Evolutionary conservation across 2,113 vertebrate species (phyloP).

Genomic region (Pteronura brasiliensis): DNA sequence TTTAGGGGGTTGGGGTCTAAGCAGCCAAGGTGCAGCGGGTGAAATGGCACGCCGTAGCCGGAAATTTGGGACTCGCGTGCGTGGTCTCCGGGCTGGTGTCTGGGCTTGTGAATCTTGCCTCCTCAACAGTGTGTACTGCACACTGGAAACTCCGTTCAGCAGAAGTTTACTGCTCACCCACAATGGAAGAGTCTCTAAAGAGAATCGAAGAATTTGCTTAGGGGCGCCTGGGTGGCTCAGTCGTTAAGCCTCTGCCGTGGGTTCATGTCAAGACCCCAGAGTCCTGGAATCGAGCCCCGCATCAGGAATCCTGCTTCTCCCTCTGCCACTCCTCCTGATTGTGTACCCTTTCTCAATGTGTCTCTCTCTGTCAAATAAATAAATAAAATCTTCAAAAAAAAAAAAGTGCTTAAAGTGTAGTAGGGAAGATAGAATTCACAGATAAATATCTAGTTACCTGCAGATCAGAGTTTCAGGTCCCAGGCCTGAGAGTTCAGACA

Average conservation of each 20-base stretch:
- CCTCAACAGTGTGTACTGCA: accelerated
- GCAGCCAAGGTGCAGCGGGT: not conserved
- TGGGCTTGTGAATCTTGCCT: not conserved
- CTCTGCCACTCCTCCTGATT: too few relatives aligned
- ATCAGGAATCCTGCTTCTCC: too few relatives aligned
- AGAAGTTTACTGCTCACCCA: not conserved
- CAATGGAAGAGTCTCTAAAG: not conserved
- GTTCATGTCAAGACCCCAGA: too few relatives aligned
- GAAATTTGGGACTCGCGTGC: not conserved
- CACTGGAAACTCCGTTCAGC: accelerated
- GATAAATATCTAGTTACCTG: not conserved
- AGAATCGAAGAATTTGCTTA: not conserved
- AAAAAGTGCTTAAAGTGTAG: not conserved
- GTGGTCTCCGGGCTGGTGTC: not conserved
- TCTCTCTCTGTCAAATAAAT: too few relatives aligned
- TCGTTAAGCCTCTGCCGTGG: too few relatives aligned
- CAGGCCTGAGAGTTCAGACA: not conserved
- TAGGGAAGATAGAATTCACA: not conserved
- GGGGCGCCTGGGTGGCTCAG: too few relatives aligned
- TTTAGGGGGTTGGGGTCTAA: not conserved
- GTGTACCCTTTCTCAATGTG: too few relatives aligned
- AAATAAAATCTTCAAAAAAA: too few relatives aligned
- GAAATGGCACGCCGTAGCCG: not conserved
- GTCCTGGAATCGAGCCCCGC: too few relatives aligned
- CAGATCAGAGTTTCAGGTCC: not conserved